Evolutionary conservation across 2,888 invertebrate genomes (phyloP), one percentile per base, ranked within the genome.

Genomic region (Chydorus sphaericus): DNA sequence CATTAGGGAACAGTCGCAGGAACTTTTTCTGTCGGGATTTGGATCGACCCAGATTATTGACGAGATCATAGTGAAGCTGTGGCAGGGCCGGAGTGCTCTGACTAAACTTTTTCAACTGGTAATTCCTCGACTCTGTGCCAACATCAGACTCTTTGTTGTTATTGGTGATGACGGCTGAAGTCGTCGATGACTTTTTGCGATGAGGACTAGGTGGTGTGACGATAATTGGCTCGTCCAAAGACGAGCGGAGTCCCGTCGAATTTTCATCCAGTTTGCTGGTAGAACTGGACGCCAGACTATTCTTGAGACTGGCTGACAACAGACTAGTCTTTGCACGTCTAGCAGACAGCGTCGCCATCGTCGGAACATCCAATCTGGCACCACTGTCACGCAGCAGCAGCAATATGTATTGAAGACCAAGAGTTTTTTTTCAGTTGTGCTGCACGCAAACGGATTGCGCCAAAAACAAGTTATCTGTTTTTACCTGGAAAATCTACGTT

Each of bases 1-100:
- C 86, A 68, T 84, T 81, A 62, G 82, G 82, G 73, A 91, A 90
- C 70, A 89, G 85, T 60, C 89, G 77, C 67, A 85, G 83, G 72
- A 91, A 91, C 71, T 90, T 90, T 71, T 89, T 88, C 71, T 89
- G 88, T 44, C 88, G 75, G 50, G 84, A 78, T 67, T 83, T 83
- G 68, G 53, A 59, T 4, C 48, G 36, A 18, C 57, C 55, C 5
- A 59, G 58, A n/a, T n/a, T n/a, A 18, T 53, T 56, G 16, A 57
- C 57, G 28, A 57, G 48, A 38, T 60, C 59, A 18, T 44, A 44
- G 49, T 54, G 55, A 10, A 55, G 31, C 14, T 66, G 67, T 57
- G 68, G 66, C 69, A 72, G 71, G 58, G 68, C 69, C 61, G 72
- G 71, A 58, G 70, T 68, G 64, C 71, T 71, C 60, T 68, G 67